Evolutionary conservation across 2,888 invertebrate species (phyloP).

Genomic region (Azorinus chamasolen): DNA sequence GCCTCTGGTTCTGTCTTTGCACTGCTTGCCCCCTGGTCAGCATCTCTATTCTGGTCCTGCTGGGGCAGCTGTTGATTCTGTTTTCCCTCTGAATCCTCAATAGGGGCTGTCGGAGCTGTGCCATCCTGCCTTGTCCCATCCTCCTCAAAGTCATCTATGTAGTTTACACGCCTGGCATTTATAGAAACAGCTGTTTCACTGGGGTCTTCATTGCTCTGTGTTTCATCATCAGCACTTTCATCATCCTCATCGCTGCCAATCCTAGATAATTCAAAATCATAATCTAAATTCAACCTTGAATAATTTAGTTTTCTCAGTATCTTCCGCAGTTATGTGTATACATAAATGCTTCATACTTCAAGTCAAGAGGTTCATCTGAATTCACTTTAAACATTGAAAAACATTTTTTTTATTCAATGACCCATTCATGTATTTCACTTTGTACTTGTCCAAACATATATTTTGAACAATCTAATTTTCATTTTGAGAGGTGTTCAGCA

Average conservation of each 20-base stretch:
- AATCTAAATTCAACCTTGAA: too few relatives aligned
- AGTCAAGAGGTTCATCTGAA: too few relatives aligned
- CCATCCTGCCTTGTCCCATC: constrained; percentile 55
- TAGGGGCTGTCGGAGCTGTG: constrained; percentile 5
- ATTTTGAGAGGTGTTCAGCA: too few relatives aligned
- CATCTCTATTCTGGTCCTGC: constrained; percentile 60
- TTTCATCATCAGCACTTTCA: constrained; percentile 82
- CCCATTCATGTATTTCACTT: too few relatives aligned
- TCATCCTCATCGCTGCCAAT: constrained; percentile 86
- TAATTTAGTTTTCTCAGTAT: too few relatives aligned
- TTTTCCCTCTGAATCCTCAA: constrained; percentile 35
- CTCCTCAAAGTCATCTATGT: constrained; percentile 35
- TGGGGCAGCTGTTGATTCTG: constrained; percentile 27
- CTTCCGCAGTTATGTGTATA: too few relatives aligned
- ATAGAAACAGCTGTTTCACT: constrained; percentile 83
- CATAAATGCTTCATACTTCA: too few relatives aligned
- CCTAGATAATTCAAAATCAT: too few relatives aligned
- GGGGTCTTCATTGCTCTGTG: constrained; percentile 82
- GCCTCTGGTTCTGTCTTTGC: constrained; percentile 27
- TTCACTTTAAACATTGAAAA: too few relatives aligned
- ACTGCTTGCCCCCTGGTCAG: constrained; percentile 70
- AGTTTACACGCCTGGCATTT: constrained; percentile 69
- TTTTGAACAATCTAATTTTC: too few relatives aligned
- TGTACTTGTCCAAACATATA: too few relatives aligned
- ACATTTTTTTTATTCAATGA: too few relatives aligned